Base-by-base conservation (phyloP, 2,888 invertebrate genomes). In the Drosophila mulleri region DNA sequence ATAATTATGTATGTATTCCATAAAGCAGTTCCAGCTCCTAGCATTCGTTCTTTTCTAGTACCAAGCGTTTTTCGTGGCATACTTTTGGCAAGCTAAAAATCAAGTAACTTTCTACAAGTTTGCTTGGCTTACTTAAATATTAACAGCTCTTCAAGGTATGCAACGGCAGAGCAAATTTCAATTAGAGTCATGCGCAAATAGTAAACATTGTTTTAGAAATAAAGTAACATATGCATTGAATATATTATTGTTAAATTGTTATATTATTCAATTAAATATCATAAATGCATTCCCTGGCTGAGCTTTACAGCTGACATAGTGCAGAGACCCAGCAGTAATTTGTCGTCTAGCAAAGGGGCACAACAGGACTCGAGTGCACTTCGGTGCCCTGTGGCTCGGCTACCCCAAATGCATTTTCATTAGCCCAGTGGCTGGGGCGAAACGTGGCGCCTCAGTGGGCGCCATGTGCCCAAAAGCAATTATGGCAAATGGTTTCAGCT, bases 401-500 rank as follows among this genome's bases (percentile, higher is more conserved):
- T 50, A 50, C 35, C 41, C 37, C 42, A 54, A 53, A 50, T 75
- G 70, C 71, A 86, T 74, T 81, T 83, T 76, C 85, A 80, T 76
- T 80, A 82, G 75, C 74, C 63, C 70, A 47, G 42, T 59, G 42
- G 57, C 45, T 35, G 32, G 44, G 42, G 53, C 18, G 39, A 56
- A 54, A 41, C n/a, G 54, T 68, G 61, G 58, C 67, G 61, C 67
- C 71, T 52, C 59, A 67, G 67, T 71, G 78, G 67, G 62, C 62
- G 71, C 67, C 71, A 64, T 70, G 67, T 73, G 67, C 72, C 79
- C 68, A 83, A 86, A 85, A 85, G 75, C 83, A 85, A 85, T 85
- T 89, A 82, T 67, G 67, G 58, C 63, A 48, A 72, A 73, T 61
- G 67, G 50, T 72, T 65, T 66, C 65, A 45, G 58, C 54, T 47